Conservation (phyloP, 2,797 vertebrate species). For the Sardinella longiceps region DNA sequence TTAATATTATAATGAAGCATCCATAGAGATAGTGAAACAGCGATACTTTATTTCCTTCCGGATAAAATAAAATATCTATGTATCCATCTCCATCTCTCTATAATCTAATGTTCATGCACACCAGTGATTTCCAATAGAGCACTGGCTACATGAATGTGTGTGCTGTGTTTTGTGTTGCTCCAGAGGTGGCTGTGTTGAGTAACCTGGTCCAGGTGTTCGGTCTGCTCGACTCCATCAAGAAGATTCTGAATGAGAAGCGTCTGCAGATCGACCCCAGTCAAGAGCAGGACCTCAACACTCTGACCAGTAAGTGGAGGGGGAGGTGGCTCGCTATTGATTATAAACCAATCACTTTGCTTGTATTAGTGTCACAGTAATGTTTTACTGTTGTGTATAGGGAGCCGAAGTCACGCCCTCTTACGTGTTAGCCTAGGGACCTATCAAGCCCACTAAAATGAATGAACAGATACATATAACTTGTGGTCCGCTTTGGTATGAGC, state of each 20-base stretch:
- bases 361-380: background rate
- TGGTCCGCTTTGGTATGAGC: too few species aligned
- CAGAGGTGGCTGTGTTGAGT: conserved; percentile 95
- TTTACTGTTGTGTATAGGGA: background rate
- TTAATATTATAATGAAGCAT: background rate
- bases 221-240: conserved; percentile 91
- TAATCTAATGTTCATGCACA: too few species aligned
- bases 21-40: too few species aligned
- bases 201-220: conserved; percentile 94
- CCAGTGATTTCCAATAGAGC: too few species aligned
- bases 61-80: too few species aligned
- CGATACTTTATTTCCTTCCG: too few species aligned
- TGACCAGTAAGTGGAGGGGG: conserved; percentile 77
- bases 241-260: conserved; percentile 85
- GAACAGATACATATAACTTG: too few species aligned
- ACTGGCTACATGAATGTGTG: background rate
- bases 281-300: conserved; percentile 83
- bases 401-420: too few species aligned
- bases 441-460: too few species aligned
- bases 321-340: background rate
- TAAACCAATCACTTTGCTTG: background rate
- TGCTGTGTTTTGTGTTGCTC: conserved; percentile 48
- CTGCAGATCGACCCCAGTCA: conserved; percentile 89
- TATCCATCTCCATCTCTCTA: too few species aligned
- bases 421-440: too few species aligned